phyloP scores from a whole-genome alignment of 2,113 vertebrate species.

The Leptodactylus fuscus region DNA sequence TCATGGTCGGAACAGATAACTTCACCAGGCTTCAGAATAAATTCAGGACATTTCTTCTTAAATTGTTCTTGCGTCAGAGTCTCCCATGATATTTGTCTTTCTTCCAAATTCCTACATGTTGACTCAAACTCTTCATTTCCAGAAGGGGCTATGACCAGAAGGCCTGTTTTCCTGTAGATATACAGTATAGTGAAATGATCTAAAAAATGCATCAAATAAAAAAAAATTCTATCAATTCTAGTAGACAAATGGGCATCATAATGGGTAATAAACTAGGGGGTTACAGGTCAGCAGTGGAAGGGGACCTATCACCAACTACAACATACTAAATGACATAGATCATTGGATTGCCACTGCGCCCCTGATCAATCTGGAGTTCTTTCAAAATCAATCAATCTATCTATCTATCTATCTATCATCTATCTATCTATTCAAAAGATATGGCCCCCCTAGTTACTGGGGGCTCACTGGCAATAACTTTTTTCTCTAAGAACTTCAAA shows the following conservation, averaged over 20 bases:
- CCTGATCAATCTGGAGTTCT: too few relatives aligned
- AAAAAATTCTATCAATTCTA: not conserved
- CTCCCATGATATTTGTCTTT: constrained; percentile 68
- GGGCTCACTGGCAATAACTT: too few relatives aligned
- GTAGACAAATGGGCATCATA: not conserved
- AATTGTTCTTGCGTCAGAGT: constrained; percentile 69
- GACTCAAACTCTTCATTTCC: constrained; percentile 69
- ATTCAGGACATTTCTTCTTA: constrained; percentile 76
- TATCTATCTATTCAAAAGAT: too few relatives aligned
- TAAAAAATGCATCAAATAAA: not conserved
- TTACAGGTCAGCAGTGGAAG: not conserved
- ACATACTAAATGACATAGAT: too few relatives aligned
- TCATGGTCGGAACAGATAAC: constrained; percentile 78
- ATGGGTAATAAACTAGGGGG: too few relatives aligned
- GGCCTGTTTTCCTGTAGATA: constrained; percentile 74
- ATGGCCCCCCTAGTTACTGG: too few relatives aligned
- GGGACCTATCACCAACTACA: too few relatives aligned
- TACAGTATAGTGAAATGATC: not conserved
- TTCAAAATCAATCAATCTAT: too few relatives aligned
- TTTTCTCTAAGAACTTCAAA: too few relatives aligned
- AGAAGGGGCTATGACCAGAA: constrained; percentile 79
- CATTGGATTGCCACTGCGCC: too few relatives aligned
- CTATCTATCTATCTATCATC: too few relatives aligned
- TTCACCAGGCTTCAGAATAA: constrained; percentile 71
- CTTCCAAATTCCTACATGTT: constrained; percentile 71